A percentile compares a stretch with the other conserved stretches of the same genome.
phyloP scores from a whole-genome alignment of 2,113 vertebrate species.

The Mohoua ochrocephala region DNA sequence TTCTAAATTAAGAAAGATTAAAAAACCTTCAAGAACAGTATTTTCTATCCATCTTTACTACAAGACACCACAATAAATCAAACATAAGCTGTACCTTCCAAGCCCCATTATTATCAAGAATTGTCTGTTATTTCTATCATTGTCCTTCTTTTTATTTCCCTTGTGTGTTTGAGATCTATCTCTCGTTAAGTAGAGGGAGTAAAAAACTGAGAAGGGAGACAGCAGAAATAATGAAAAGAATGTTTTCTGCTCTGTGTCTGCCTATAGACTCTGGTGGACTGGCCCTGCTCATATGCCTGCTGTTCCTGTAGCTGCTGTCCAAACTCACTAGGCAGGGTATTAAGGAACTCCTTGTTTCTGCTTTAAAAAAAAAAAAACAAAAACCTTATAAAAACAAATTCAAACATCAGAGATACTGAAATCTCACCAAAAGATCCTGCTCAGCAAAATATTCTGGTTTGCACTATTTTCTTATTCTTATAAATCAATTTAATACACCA shows the following conservation, averaged over 20 bases:
- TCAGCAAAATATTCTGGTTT: neutral
- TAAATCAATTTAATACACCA: neutral
- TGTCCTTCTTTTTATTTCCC: slow-evolving; percentile 33
- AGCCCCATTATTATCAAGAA: neutral
- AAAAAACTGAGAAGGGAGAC: neutral
- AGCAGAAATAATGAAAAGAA: neutral
- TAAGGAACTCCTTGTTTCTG: neutral
- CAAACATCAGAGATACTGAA: neutral
- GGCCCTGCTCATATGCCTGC: neutral
- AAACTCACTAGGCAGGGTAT: neutral
- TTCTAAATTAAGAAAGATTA: neutral
- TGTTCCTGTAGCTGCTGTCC: neutral
- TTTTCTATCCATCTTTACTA: neutral
- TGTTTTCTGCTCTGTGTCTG: neutral
- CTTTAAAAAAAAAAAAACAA: neutral
- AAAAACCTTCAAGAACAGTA: neutral
- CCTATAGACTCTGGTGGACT: neutral
- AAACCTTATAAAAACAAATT: no score
- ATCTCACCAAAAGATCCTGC: neutral
- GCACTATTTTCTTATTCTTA: neutral
- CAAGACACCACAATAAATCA: neutral
- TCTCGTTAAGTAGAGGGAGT: neutral
- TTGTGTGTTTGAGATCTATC: neutral
- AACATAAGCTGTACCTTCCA: neutral
- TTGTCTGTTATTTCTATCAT: neutral